phyloP scores from a whole-genome alignment of 2,888 invertebrate genomes.

The Noctua pronuba region DNA sequence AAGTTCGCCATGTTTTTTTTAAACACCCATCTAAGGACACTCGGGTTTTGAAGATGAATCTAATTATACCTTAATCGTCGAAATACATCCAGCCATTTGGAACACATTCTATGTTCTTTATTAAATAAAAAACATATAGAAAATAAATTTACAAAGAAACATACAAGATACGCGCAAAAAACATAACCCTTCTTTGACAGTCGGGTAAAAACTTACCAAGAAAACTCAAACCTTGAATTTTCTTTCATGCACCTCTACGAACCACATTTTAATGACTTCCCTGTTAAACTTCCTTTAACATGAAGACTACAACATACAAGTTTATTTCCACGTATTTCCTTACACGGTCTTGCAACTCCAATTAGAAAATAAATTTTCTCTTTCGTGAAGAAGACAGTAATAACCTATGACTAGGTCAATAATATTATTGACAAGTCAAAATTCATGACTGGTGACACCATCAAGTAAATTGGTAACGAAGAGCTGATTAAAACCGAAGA shows the following conservation, averaged over 20 bases:
- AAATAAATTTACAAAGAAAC: too few relatives aligned
- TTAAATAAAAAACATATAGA: too few relatives aligned
- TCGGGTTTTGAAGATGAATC: too few relatives aligned
- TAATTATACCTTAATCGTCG: too few relatives aligned
- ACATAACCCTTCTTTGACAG: too few relatives aligned
- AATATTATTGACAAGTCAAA: neutral
- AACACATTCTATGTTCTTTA: too few relatives aligned
- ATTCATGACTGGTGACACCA: neutral
- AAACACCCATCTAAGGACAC: too few relatives aligned
- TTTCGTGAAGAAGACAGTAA: neutral
- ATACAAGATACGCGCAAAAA: too few relatives aligned
- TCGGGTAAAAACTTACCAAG: too few relatives aligned
- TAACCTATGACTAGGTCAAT: neutral
- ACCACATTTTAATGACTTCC: neutral
- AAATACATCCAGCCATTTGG: too few relatives aligned
- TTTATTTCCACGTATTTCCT: neutral
- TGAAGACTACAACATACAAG: neutral
- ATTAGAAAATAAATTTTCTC: neutral
- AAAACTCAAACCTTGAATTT: neutral
- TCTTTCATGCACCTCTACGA: neutral
- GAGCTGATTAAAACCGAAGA: slow-evolving; percentile 1
- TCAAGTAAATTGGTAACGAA: slow-evolving; percentile 3
- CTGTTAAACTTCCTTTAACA: neutral
- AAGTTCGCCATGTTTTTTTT: too few relatives aligned
- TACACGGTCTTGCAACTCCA: neutral